Base-by-base conservation (phyloP, 2,113 vertebrate species). In the Catagonus wagneri region DNA sequence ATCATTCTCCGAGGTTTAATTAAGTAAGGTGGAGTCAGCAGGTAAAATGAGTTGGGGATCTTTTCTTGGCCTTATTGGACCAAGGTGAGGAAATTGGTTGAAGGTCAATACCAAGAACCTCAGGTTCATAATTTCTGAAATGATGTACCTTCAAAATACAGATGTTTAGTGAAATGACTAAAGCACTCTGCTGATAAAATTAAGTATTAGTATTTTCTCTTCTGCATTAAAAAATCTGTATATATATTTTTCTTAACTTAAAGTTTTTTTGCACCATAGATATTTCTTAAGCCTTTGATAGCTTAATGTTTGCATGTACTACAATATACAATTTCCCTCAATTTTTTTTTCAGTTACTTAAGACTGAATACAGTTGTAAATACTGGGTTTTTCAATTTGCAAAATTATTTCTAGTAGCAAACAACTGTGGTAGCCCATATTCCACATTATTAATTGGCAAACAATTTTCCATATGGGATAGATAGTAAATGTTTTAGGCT, bases 61-160 rank as follows among this genome's bases (percentile, higher is more conserved):
- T 95, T 88, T 90, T 39, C 58, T 63, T 90, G 65, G 71, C 63
- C 9, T 74, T 72, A 92, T 63, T 63, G 69, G 3, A 93, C 52
- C 9, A 20, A 22, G 83, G 2, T 94, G 44, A 80, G 39, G 50
- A 93, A 80, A 80, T 5, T 32, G 52, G 17, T 29, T 79, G 8
- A 71, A 96, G 91, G 66, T 68, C 34, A 94, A 32, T 52, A 87
- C n/a, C 6, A 61, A 36, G 29, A 86, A 16, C 25, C 65, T 71
- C 4, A 36, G 36, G 75, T 88, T 69, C 44, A 90, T 39, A 95
- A 75, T 84, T 96, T 95, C 34, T 65, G 69, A 92, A 92, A 92
- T 65, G 34, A 90, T 63, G 58, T 36, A 2, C 7, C 56, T 89
- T 78, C 6, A 79, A 44, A 90, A 89, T 25, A 87, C 16, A 32